A percentile compares a stretch with the other conserved stretches of the same genome.
These are phyloP conservation scores for Hirtodrosophila trivittata DNA, from an alignment of 2,888 invertebrate genomes.

Conservation along the genomic window DNA sequence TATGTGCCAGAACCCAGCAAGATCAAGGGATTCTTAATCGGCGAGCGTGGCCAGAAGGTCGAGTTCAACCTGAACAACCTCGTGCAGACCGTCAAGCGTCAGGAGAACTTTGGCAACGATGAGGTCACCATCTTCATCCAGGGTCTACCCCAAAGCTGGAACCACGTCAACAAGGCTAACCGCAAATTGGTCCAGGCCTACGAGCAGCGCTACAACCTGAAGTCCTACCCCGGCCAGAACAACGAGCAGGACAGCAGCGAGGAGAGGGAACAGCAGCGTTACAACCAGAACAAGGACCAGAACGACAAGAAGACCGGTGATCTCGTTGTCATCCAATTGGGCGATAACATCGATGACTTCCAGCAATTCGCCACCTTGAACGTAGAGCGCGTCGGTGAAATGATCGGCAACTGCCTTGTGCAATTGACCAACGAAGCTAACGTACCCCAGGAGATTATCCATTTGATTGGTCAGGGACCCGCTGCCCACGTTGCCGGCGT, in stretches of 20 bases:
- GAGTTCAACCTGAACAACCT: conserved; percentile 68
- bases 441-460: conserved; percentile 77
- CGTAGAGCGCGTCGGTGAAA: conserved; percentile 71
- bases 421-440: conserved; percentile 63
- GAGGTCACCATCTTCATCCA: conserved; percentile 81
- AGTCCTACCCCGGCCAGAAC: conserved; percentile 44
- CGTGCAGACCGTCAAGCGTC: conserved; percentile 58
- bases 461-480: conserved; percentile 79
- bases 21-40: conserved; percentile 65
- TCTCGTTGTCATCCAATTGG: conserved; percentile 76
- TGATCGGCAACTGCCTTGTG: conserved; percentile 74
- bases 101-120: conserved; percentile 70
- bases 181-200: conserved; percentile 78
- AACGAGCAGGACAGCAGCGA: conserved; percentile 60
- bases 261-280: conserved; percentile 52
- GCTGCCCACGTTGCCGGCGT: conserved; percentile 82
- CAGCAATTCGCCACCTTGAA: conserved; percentile 65
- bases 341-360: conserved; percentile 64
- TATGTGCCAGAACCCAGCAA: conserved; percentile 73
- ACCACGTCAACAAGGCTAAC: conserved; percentile 71
- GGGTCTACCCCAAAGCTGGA: conserved; percentile 69
- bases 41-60: conserved; percentile 65
- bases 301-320: conserved; percentile 64
- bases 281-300: conserved; percentile 45
- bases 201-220: conserved; percentile 74